A percentile compares a stretch with the other conserved stretches of the same genome.
These are phyloP conservation scores for Elachura formosa DNA, from an alignment of 2,113 vertebrate species.

Conservation along the genomic window DNA sequence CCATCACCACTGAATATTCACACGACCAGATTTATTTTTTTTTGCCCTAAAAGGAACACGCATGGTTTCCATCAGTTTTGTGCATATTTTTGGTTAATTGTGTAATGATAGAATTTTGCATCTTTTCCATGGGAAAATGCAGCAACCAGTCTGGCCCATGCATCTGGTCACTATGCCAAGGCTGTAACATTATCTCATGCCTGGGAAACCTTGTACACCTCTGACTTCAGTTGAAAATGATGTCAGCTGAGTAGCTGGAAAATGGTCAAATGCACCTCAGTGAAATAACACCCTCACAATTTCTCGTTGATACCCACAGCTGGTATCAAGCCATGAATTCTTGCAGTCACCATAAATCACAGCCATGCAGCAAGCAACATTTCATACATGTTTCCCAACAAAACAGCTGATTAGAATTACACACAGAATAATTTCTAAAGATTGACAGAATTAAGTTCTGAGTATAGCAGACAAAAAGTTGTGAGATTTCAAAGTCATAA, in stretches of 20 bases:
- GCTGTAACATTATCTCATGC: neutral
- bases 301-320: neutral
- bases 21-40: neutral
- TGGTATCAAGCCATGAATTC: neutral
- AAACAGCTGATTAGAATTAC: neutral
- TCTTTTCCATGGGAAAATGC: neutral
- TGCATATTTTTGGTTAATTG: neutral
- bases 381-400: neutral
- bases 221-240: neutral
- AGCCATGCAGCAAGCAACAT: neutral
- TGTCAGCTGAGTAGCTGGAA: slow-evolving; percentile 22
- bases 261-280: neutral
- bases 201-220: neutral
- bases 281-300: neutral
- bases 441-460: neutral
- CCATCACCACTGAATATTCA: neutral
- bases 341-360: neutral
- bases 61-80: neutral
- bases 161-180: neutral
- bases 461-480: neutral
- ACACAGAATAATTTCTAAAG: neutral
- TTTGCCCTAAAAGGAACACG: neutral
- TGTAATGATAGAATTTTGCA: neutral
- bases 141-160: neutral
- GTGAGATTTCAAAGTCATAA: neutral